A percentile compares a stretch with the other conserved stretches of the same genome.
phyloP scores from a whole-genome alignment of 2,888 invertebrate species.

The Acanthoscelides obtectus region DNA sequence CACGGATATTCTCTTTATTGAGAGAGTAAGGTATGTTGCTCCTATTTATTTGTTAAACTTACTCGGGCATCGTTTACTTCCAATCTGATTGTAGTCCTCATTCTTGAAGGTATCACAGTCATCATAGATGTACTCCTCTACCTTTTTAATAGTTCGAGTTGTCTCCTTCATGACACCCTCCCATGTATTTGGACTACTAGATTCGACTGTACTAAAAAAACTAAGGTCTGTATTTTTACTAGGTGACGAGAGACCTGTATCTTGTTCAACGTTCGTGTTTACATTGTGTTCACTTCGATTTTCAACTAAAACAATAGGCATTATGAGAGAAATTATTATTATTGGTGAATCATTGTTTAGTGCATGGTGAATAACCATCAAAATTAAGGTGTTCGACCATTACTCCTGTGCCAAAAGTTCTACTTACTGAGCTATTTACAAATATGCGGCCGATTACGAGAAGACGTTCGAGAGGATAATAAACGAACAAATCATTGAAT shows the following conservation, averaged over 20 bases:
- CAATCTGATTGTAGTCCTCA: constrained; percentile 18
- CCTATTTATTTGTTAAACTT: constrained; percentile 1
- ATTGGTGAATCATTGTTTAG: no score
- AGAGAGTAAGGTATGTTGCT: constrained; percentile 5
- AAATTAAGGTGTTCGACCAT: no score
- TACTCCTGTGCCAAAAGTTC: no score
- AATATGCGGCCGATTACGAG: no score
- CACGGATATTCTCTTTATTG: no score
- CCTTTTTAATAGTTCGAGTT: constrained; percentile 21
- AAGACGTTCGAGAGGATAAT: no score
- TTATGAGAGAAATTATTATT: no score
- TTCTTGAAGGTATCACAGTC: constrained; percentile 15
- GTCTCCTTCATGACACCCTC: constrained; percentile 21
- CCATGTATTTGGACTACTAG: constrained; percentile 12
- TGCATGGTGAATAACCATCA: no score
- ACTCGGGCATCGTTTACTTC: neutral
- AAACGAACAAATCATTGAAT: no score
- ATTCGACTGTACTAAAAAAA: constrained; percentile 10
- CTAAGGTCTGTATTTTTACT: neutral
- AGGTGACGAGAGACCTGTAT: neutral
- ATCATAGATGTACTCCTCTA: constrained; percentile 27
- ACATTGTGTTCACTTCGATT: neutral
- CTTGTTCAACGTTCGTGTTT: neutral
- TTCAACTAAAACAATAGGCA: neutral
- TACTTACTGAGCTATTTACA: no score